Base-by-base conservation (phyloP, 92 coral and sea anemone species). In the Zoanthus sociatus region DNA sequence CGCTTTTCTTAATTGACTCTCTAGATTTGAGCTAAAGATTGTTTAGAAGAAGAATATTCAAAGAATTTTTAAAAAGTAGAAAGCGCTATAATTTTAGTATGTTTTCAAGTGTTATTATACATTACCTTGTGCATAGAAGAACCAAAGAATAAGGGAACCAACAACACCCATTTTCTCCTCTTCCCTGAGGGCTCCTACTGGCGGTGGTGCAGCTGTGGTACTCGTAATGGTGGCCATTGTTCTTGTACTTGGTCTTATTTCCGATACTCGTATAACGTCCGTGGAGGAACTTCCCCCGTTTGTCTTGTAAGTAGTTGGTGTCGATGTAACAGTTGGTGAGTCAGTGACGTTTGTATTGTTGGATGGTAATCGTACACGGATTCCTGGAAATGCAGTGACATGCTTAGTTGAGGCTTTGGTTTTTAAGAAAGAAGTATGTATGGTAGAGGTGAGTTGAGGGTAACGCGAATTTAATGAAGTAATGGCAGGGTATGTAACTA, bases 311-410 rank as follows among this genome's bases (percentile, higher is more conserved):
- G 72, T 21, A 26, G 18, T 66, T n/a, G 60, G 74, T 64, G 45
- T 45, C 16, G 85, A 67, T 66, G 75, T 81, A 47, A 45, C 61
- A 81, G 75, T 81, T 66, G 85, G 61, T 64, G 10, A 66, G 85
- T 81, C 85, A 81, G 85, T 81, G 61, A 9, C 67, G 85, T 81
- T 81, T 74, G 85, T 64, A 20, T 81, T 81, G 74, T 81, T 81
- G 74, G 85, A 64, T 14, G 74, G 74, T 64, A 67, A 20, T 81
- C 11, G 21, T 81, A 81, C 85, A 7, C 11, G 74, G 32, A 81
- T 81, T 45, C 85, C 85, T 81, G 85, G 85, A 81, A 81, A 81
- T 67, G 56, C 33, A 81, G 85, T 81, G 75, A 66, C 14, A 67
- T 81, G 75, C 66, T 81, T 81, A 81, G 85, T 68, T 81, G 76